Conservation (phyloP, 2,797 vertebrate species). For the Sylvia borin region DNA sequence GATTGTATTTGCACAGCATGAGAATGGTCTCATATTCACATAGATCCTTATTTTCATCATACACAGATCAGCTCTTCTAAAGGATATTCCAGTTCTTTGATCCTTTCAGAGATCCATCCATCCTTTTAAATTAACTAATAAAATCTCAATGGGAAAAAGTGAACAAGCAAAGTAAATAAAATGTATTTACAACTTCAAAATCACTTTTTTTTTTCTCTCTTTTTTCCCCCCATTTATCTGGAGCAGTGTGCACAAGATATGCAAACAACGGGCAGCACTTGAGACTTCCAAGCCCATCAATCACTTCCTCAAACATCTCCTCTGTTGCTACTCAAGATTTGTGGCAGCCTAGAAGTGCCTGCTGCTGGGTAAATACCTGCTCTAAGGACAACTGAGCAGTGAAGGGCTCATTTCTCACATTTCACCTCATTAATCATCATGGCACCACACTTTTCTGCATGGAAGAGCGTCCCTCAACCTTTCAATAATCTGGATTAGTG, state of each 20-base stretch:
- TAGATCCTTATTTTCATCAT: background rate
- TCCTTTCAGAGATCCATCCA: background rate
- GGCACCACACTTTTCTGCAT: background rate
- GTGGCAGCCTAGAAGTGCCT: background rate
- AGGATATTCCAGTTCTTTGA: background rate
- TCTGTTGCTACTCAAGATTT: background rate
- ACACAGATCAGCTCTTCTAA: background rate
- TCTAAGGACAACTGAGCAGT: background rate
- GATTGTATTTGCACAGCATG: background rate
- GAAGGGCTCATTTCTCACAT: background rate
- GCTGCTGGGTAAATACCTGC: background rate
- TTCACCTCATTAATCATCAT: background rate
- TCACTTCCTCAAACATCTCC: background rate
- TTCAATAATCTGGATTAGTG: background rate
- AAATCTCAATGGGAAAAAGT: background rate
- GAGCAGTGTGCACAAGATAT: background rate
- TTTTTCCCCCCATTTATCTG: background rate
- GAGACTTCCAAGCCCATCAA: fast-evolving
- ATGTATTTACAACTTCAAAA: background rate
- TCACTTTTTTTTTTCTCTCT: fast-evolving
- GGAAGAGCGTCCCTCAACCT: background rate
- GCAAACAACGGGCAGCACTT: background rate
- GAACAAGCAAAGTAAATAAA: background rate
- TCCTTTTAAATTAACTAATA: background rate
- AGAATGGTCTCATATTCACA: background rate